Evolutionary conservation across 2,888 invertebrate species (phyloP), one percentile per base, ranked within the genome.

Genomic region (Rhagonycha lutea): DNA sequence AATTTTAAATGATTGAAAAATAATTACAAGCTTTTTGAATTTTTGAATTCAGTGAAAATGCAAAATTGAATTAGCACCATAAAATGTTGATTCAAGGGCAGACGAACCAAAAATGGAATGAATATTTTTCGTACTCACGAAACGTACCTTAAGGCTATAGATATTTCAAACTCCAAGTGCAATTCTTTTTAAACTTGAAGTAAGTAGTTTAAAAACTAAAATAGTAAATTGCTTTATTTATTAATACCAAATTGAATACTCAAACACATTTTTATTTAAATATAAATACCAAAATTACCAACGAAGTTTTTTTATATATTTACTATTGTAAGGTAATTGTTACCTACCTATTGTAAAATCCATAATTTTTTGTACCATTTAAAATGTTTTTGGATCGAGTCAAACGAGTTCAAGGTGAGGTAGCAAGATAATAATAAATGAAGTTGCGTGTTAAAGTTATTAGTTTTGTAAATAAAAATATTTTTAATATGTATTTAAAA

Each of bases 61-160:
- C 63, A 65, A 65, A 65, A 65, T 14, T n/a, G n/a, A 24, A 47
- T 26, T n/a, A 63, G 11, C 23, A 65, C 63, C 23, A 18, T 18
- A 18, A 18, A 12, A 65, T 65, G 26, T 26, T 65, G 63, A 83
- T 84, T 86, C 85, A 86, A 85, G 86, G 86, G 85, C 85, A 85
- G 85, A 85, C 85, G 81, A 83, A 85, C 85, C 85, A 85, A 86
- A 86, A 86, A 86, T 83, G 86, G 86, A 83, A 85, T 85, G 83
- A 82, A 82, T 85, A 85, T 86, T 86, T 85, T 85, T 85, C 83
- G 83, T 84, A 84, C 12, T 65, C 12, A 5, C 10, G n/a, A 23
- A 24, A 12, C 11, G n/a, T 65, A 65, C 24, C 63, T 26, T n/a
- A 24, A 63, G 63, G 24, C 63, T 26, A 65, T 65, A 9, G 26